These are phyloP conservation scores for Scaptomyza hsui DNA, from an alignment of 1,140 invertebrate genomes.

Conservation along the genomic window DNA sequence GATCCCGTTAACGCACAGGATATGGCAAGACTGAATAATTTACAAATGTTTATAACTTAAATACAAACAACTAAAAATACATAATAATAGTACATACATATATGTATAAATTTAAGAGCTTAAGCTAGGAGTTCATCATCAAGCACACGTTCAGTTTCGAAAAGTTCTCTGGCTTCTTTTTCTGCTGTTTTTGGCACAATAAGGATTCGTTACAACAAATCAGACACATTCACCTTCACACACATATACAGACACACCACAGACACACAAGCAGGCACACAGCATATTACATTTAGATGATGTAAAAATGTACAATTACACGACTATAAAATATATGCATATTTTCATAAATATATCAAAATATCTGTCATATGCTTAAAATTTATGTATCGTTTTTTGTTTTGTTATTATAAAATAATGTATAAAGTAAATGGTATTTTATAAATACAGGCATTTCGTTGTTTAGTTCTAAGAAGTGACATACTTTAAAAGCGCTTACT, in stretches of 20 bases:
- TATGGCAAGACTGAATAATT: conserved; percentile 40
- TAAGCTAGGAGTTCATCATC: conserved; percentile 57
- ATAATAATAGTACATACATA: conserved; percentile 28
- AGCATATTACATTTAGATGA: conserved; percentile 15
- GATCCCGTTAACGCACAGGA: not conserved
- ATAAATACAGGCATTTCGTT: conserved; percentile 80
- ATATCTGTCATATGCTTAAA: conserved; percentile 58
- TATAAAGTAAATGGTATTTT: conserved; percentile 49
- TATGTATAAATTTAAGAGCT: conserved; percentile 47
- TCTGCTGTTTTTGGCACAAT: conserved; percentile 68
- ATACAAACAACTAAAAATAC: conserved; percentile 45
- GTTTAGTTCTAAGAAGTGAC: conserved; percentile 49
- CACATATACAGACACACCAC: conserved; percentile 9
- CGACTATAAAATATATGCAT: conserved; percentile 64
- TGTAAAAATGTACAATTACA: conserved; percentile 62
- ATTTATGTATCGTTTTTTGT: conserved; percentile 44
- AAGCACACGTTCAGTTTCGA: conserved; percentile 59
- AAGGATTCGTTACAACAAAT: conserved; percentile 68
- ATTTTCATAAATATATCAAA: conserved; percentile 53
- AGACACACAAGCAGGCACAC: conserved; percentile 8
- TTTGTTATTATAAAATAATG: conserved; percentile 14
- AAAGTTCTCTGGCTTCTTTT: conserved; percentile 41
- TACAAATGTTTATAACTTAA: conserved; percentile 34
- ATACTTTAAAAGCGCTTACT: conserved; percentile 75
- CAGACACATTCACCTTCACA: conserved; percentile 39